Conservation (phyloP, 1,140 invertebrate genomes). For the Mya arenaria region DNA sequence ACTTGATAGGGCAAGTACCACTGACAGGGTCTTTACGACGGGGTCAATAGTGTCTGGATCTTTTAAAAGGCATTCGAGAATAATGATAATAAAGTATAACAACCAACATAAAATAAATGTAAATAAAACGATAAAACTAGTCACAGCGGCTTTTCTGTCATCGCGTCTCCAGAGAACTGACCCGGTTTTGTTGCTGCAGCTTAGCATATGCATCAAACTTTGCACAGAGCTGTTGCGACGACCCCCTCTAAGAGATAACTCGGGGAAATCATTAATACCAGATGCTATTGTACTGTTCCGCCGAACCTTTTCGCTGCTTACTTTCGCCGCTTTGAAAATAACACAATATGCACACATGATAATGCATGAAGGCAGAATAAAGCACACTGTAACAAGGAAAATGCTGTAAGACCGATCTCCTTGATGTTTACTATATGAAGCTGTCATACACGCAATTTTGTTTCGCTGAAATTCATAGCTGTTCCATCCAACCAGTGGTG, state of each 20-base stretch:
- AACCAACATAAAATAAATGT: conserved; percentile 84
- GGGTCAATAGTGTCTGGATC: conserved; percentile 66
- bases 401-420: conserved; percentile 72
- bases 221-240: conserved; percentile 74
- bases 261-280: conserved; percentile 57
- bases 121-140: conserved; percentile 83
- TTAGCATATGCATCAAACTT: conserved; percentile 68
- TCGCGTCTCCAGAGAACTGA: conserved; percentile 80
- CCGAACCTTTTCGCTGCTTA: conserved; percentile 87
- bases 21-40: conserved; percentile 67
- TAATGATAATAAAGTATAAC: conserved; percentile 82
- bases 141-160: conserved; percentile 84
- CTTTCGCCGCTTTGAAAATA: conserved; percentile 87
- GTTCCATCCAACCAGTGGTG: conserved; percentile 76
- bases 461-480: conserved; percentile 73
- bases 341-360: conserved; percentile 88
- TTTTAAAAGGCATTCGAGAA: conserved; percentile 73
- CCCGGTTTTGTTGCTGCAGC: conserved; percentile 69
- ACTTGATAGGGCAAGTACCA: conserved; percentile 76
- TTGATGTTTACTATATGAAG: conserved; percentile 64
- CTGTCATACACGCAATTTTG: conserved; percentile 75
- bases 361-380: conserved; percentile 86
- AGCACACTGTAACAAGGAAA: conserved; percentile 78
- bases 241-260: conserved; percentile 57
- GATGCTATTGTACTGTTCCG: conserved; percentile 83